Conservation (phyloP, 1,140 invertebrate genomes). For the Kradibia gibbosae region DNA sequence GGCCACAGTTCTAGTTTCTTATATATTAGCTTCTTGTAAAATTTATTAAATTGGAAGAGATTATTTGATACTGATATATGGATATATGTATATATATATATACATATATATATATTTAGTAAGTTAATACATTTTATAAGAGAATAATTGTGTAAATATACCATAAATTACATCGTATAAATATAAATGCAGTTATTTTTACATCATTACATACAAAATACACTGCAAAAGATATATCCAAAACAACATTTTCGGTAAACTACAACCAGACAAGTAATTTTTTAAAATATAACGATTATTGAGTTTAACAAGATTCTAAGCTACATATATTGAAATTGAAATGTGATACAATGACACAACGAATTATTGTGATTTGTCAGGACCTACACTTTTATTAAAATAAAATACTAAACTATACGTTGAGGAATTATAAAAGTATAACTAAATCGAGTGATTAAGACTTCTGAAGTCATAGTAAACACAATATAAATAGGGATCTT, state of each 20-base stretch:
- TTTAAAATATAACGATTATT: background rate
- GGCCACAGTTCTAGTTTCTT: background rate
- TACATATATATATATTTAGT: background rate
- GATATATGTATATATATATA: too few species aligned
- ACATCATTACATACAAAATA: background rate
- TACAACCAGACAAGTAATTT: background rate
- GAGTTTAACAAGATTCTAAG: constrained; percentile 1
- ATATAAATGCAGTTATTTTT: background rate
- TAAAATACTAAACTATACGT: background rate
- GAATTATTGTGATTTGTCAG: background rate
- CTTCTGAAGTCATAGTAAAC: background rate
- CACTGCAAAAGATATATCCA: background rate
- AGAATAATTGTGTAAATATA: background rate
- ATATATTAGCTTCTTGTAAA: background rate
- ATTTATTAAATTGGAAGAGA: background rate
- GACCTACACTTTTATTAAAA: background rate
- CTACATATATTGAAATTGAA: background rate
- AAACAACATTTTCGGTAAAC: background rate
- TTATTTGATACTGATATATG: too few species aligned
- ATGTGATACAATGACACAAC: background rate
- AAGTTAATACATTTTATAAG: background rate
- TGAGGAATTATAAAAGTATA: background rate
- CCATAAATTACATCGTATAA: background rate
- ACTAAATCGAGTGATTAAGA: background rate
- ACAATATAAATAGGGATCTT: background rate